phyloP scores from a whole-genome alignment of 2,888 invertebrate species.

The Pterostichus madidus region DNA sequence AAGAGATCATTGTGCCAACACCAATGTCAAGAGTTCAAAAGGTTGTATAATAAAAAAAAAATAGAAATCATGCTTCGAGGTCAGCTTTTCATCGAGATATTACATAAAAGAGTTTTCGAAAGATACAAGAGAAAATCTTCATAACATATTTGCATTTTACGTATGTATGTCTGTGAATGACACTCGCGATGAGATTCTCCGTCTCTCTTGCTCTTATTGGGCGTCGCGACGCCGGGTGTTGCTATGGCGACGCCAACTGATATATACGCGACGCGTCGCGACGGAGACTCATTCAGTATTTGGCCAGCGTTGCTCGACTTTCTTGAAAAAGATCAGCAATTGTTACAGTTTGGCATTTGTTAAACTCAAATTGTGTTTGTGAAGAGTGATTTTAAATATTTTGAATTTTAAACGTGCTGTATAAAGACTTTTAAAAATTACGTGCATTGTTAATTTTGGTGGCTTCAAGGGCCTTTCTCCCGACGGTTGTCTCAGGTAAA shows the following conservation, averaged over 20 bases:
- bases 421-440: constrained; percentile 62
- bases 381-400: constrained; percentile 17
- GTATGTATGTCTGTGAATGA: constrained; percentile 50
- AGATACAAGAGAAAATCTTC: constrained; percentile 22
- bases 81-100: constrained; percentile 42
- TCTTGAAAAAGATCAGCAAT: not conserved
- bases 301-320: constrained; percentile 60
- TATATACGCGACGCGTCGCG: constrained; percentile 74
- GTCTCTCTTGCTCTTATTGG: constrained; percentile 15
- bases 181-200: constrained; percentile 14
- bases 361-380: constrained; percentile 35
- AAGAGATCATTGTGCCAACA: constrained; percentile 10
- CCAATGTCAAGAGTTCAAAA: constrained; percentile 10
- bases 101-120: constrained; percentile 32
- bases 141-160: constrained; percentile 41
- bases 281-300: constrained; percentile 73
- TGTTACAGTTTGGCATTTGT: constrained; percentile 23
- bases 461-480: constrained; percentile 63
- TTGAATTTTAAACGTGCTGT: constrained; percentile 31
- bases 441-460: constrained; percentile 66
- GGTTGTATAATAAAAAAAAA: constrained; percentile 1
- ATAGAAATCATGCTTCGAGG: constrained; percentile 35
- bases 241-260: constrained; percentile 73
- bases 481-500: constrained; percentile 61
- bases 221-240: constrained; percentile 69